Base-by-base conservation (phyloP, 2,113 vertebrate species). In the Anguilla rostrata region DNA sequence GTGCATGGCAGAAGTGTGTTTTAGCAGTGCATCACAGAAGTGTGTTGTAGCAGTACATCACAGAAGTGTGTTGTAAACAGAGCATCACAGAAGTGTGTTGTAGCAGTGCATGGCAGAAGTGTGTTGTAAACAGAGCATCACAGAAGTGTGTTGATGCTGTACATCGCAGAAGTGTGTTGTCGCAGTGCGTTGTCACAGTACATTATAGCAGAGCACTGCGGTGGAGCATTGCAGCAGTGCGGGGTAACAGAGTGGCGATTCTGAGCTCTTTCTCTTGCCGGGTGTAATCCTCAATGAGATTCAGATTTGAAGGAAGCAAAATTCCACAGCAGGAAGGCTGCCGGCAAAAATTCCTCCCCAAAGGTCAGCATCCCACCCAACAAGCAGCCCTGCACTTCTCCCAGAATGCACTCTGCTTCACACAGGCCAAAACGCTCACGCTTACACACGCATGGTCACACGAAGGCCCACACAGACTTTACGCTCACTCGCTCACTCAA, bases 221-320 rank as follows among this genome's bases (percentile, higher is more conserved):
- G 41, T 49, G 16, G 34, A 56, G 53, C 53, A 56, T 56, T 60
- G 14, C 3, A 60, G 18, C 18, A 60, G 57, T 15, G 57, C 15
- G 57, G 6, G 11, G 18, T 60, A 3, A 3, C 57, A 60, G 18
- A 4, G 11, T 14, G 57, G 14, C 15, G 57, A 15, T 60, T 20
- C 57, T 60, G 57, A 66, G 18, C 60, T 66, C 49, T 40, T 39
- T 22, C 81, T 39, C 78, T 34, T 22, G 40, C 18, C 39, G 79
- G 89, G 90, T 86, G 88, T 90, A 90, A 57, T 85, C 46, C 78
- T 81, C 34, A 81, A 60, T 82, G 39, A 78, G 86, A 88, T 83
- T 90, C 84, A 89, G 87, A 85, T 84, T 81, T 87, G 80, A 86
- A 66, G 82, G 40, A 53, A 22, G 39, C 79, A 63, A 57, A 83